Base-by-base conservation (phyloP, 2,113 vertebrate genomes). In the Hemiscyllium ocellatum region DNA sequence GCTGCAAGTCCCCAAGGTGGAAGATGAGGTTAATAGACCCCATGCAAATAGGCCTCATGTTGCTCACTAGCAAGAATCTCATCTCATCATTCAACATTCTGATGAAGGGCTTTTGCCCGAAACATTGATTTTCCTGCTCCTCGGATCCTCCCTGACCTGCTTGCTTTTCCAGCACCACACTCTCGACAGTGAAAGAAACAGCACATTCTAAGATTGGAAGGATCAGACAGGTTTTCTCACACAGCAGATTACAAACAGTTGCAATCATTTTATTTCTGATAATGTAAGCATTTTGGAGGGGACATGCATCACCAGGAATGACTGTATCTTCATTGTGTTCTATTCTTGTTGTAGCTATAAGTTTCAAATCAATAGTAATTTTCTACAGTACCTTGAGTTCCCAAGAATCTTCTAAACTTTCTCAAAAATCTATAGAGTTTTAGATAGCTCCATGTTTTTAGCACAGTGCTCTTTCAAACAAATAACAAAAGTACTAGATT, bases 311-410 rank as follows among this genome's bases (percentile, higher is more conserved):
- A 47, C 24, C 22, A 22, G 12, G n/a, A 47, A 29, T 91, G 26
- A 15, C 56, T 65, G 29, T 33, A n/a, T 91, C 33, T 56, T 91
- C 61, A 91, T 17, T 65, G 56, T 66, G 56, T 37, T 91, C 89
- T 91, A 91, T 91, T 91, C 66, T 66, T 3, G 65, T 13, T 42
- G 6, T 70, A 47, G 66, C 68, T 47, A 72, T 50, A 17, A 19
- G 13, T 95, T 95, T 76, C 94, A 95, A 95, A 95, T 94, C 93
- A 94, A 94, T 72, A 95, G n/a, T 50, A 72, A 72, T 95, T 50
- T 50, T 33, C 69, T 26, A 33, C 33, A 93, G 17, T 65, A 33
- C 29, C 29, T 91, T 65, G n/a, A 91, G 89, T 66, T 66, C 65
- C 61, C 61, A 91, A 15, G 19, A 66, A 93, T 37, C 87, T 94